These are phyloP conservation scores for Ostrea denselamellosa DNA, from an alignment of 1,140 invertebrate species.

Conservation along the genomic window DNA sequence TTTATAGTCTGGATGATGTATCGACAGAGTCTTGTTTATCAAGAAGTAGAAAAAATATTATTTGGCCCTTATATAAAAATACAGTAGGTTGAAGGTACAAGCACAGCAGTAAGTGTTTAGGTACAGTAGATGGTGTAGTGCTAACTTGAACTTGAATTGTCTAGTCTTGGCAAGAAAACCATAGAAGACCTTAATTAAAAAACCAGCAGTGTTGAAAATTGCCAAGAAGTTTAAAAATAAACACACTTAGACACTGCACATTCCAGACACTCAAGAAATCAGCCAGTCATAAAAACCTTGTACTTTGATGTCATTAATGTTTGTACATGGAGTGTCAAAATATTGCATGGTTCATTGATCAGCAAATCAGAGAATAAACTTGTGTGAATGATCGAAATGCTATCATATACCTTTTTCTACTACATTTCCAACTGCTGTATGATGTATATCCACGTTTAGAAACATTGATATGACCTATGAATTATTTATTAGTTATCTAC, in stretches of 20 bases:
- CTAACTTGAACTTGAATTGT: not conserved
- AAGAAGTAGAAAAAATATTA: conserved; percentile 14
- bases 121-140: not conserved
- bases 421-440: not conserved
- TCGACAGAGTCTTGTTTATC: not conserved
- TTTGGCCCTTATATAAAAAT: not conserved
- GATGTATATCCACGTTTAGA: not conserved
- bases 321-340: not conserved
- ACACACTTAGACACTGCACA: not conserved
- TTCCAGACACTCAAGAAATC: not conserved
- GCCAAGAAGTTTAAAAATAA: not conserved
- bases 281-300: conserved; percentile 6
- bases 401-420: not conserved
- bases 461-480: no score
- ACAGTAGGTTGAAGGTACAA: no score
- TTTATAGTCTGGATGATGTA: not conserved
- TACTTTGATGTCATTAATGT: not conserved
- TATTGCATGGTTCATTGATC: conserved; percentile 35
- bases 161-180: not conserved
- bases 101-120: not conserved
- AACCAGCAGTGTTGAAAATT: not conserved
- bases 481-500: no score
- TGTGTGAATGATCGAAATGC: not conserved
- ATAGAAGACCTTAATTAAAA: not conserved
- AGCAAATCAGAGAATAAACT: not conserved